phyloP scores from a whole-genome alignment of 2,797 vertebrate genomes.

The Tokudaia tokunoshimensis region DNA sequence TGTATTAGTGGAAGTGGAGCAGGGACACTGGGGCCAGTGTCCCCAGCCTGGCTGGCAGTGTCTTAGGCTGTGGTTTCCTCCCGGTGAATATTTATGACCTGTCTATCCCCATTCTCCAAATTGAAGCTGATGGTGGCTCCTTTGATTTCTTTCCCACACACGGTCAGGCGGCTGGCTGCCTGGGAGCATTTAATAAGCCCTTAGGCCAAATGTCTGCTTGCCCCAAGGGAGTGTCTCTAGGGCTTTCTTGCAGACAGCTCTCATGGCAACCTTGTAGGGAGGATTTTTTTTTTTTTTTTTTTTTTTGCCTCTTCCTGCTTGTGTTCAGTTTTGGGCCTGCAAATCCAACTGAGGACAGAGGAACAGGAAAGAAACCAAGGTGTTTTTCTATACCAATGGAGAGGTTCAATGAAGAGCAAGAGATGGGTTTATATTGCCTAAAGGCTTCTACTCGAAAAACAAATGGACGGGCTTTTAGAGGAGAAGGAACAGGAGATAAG shows the following conservation, averaged over 20 bases:
- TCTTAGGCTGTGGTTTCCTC: rapidly evolving
- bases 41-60: not conserved
- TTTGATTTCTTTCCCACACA: not conserved
- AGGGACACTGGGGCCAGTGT: too few species aligned
- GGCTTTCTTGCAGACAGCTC: not conserved
- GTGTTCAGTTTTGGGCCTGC: not conserved
- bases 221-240: not conserved
- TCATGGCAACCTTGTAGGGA: not conserved
- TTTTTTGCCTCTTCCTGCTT: not conserved
- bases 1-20: not conserved
- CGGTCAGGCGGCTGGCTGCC: not conserved
- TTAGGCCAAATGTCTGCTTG: not conserved
- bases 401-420: not conserved
- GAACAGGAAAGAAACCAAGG: not conserved
- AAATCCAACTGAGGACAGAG: too few species aligned
- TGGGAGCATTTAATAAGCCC: not conserved
- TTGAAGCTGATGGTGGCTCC: not conserved
- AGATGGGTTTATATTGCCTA: not conserved
- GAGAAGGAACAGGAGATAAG: too few species aligned
- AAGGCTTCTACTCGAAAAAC: not conserved
- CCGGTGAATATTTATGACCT: not conserved
- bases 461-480: not conserved
- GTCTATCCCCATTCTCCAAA: not conserved
- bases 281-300: too few species aligned
- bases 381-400: rapidly evolving